Evolutionary conservation across 2,888 invertebrate species (phyloP), one percentile per base, ranked within the genome.

Genomic region (Eupeodes luniger): DNA sequence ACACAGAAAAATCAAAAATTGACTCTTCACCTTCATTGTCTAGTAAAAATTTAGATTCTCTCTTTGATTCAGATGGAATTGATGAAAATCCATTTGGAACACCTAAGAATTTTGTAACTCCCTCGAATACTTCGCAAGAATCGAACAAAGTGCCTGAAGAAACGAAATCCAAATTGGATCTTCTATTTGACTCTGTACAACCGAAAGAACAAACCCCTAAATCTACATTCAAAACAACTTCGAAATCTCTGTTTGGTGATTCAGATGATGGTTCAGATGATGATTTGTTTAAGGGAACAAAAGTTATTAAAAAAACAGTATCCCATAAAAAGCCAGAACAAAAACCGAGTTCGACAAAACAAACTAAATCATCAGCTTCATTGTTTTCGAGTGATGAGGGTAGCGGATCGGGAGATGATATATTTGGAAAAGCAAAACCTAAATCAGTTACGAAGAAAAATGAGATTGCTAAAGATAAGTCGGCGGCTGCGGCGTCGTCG

Each of bases 361-460:
- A 67, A 19, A 19, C 11, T 19, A 88, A 85, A 55, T 16, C 75
- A 51, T 14, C 77, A 5, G 47, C 85, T 27, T 85, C 88, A 14
- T 9, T 88, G 5, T 88, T 88, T 27, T 88, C 85, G 14, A 88
- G 88, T 10, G 88, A 88, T n/a, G 88, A 88, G 64, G 87, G 62
- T 14, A 74, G 27, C 40, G 85, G 27, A 16, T 78, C 88, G 6
- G 85, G 53, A 36, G 87, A 89, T 61, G 82, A 89, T 67, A 55
- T 89, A 9, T 90, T 90, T 62, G 87, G 89, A 16, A 81, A 89
- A 47, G 11, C 75, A 2, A 84, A 78, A 66, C 16, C 49, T 6
- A 78, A 78, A 62, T 12, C 40, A 1, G 3, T 27, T 34, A 40
- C 55, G 0, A 89, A 81, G n/a, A 89, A 81, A 9, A 51, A 47